Evolutionary conservation across 53 echinoderm and acorn worm genomes (phyloP).

Genomic region (Apostichopus leukothele): DNA sequence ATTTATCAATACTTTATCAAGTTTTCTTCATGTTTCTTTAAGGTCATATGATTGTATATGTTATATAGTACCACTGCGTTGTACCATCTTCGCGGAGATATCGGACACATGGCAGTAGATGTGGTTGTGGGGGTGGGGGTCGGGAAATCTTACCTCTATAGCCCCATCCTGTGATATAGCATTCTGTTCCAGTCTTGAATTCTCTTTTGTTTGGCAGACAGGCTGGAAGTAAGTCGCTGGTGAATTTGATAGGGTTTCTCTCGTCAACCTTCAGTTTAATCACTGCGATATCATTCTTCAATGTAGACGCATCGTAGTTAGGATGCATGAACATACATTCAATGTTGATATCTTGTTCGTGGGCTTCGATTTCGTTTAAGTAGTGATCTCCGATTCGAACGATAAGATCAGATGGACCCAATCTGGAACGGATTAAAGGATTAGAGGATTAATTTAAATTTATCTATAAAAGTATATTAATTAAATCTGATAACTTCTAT

Average conservation of each 20-base stretch:
- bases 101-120: too few relatives aligned
- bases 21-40: too few relatives aligned
- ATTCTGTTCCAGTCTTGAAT: slow-evolving; percentile 62
- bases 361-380: slow-evolving; percentile 48
- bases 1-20: too few relatives aligned
- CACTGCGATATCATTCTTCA: slow-evolving; percentile 80
- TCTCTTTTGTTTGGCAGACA: slow-evolving; percentile 79
- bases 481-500: too few relatives aligned
- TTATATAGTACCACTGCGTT: too few relatives aligned
- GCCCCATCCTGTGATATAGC: slow-evolving; percentile 95
- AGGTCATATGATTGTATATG: too few relatives aligned
- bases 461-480: too few relatives aligned
- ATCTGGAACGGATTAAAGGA: too few relatives aligned
- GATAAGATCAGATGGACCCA: slow-evolving; percentile 30
- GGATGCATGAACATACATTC: slow-evolving; percentile 80
- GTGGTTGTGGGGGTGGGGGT: too few relatives aligned
- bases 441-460: too few relatives aligned
- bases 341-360: slow-evolving; percentile 68
- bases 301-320: slow-evolving; percentile 51
- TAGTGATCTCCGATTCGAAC: slow-evolving; percentile 78
- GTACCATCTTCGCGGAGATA: too few relatives aligned
- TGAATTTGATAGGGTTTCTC: slow-evolving; percentile 50
- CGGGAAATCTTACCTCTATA: slow-evolving; percentile 68
- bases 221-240: slow-evolving; percentile 59
- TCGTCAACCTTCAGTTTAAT: slow-evolving; percentile 65